Percentiles rank a stretch among this genome's conserved stretches.
Evolutionary conservation across 2,797 vertebrate genomes (phyloP).

Genomic region (Poliocrania exsul): DNA sequence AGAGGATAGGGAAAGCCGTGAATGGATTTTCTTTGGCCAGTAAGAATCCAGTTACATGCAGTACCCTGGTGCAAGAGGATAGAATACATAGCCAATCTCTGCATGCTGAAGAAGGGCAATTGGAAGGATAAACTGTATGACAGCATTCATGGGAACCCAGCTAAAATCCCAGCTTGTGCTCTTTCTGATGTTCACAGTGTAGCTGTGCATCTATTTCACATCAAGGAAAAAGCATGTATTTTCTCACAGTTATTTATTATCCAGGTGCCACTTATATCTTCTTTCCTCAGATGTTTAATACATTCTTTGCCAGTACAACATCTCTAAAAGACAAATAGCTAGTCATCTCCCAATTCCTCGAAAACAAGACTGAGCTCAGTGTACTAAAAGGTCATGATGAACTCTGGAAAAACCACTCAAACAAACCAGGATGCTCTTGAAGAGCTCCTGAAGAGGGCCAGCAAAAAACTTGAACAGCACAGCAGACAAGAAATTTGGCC

Average conservation of each 20-base stretch:
- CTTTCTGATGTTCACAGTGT: not conserved
- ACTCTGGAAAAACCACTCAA: not conserved
- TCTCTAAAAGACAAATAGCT: constrained; percentile 1
- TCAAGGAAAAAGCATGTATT: not conserved
- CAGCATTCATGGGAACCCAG: not conserved
- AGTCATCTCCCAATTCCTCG: not conserved
- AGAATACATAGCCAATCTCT: constrained; percentile 13
- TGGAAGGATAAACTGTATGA: constrained; percentile 18
- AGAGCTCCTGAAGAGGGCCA: not conserved
- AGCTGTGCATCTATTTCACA: constrained; percentile 4
- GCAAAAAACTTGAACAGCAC: not conserved
- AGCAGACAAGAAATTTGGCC: not conserved
- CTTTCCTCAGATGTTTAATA: not conserved
- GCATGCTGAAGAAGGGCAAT: not conserved
- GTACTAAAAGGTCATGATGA: not conserved
- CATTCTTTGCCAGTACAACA: not conserved
- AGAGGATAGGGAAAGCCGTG: not conserved
- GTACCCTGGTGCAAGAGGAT: constrained; percentile 40
- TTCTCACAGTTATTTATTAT: constrained; percentile 36
- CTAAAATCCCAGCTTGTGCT: not conserved
- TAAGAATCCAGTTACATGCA: constrained; percentile 34
- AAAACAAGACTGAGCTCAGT: not conserved
- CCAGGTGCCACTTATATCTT: constrained; percentile 23
- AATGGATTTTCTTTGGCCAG: not conserved
- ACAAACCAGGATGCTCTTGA: not conserved